A percentile compares a stretch with the other conserved stretches of the same genome.
phyloP scores from a whole-genome alignment of 1,140 invertebrate species.

The Leptopilina boulardi region DNA sequence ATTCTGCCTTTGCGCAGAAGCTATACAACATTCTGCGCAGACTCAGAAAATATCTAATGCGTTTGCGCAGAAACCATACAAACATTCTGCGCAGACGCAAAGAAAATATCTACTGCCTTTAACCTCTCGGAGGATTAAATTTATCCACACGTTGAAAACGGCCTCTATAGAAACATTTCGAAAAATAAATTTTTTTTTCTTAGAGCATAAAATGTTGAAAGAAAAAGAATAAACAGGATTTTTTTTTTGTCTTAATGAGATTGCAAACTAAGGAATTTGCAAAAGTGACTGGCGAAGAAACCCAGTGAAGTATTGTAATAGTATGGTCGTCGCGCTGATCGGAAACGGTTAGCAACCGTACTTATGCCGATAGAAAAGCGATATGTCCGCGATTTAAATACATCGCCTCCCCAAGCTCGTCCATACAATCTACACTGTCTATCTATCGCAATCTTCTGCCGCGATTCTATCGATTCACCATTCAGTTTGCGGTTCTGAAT shows the following conservation, averaged over 20 bases:
- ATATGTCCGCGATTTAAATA: constrained; percentile 32
- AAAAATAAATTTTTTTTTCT: too few relatives aligned
- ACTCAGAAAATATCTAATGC: too few relatives aligned
- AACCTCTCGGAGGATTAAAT: too few relatives aligned
- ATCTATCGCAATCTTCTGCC: constrained; percentile 31
- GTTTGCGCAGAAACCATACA: too few relatives aligned
- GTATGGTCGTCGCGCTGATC: constrained; percentile 23
- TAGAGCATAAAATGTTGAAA: background rate
- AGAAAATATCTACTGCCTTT: too few relatives aligned
- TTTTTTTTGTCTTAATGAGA: constrained; percentile 24
- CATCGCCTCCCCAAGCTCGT: constrained; percentile 8
- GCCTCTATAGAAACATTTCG: too few relatives aligned
- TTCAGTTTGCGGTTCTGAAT: constrained; percentile 31
- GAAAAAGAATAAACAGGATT: too few relatives aligned
- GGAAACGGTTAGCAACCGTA: constrained; percentile 15
- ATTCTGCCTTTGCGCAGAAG: too few relatives aligned
- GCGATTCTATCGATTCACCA: constrained; percentile 29
- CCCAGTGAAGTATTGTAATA: constrained; percentile 13
- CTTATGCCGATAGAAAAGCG: constrained; percentile 27
- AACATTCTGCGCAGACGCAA: too few relatives aligned
- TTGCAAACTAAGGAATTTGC: constrained; percentile 16
- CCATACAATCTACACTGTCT: constrained; percentile 17
- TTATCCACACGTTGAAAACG: too few relatives aligned
- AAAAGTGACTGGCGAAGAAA: constrained; percentile 9
- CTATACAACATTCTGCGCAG: too few relatives aligned